Conservation (phyloP, 64 coral and sea anemone genomes). For the Montipora cactus region DNA sequence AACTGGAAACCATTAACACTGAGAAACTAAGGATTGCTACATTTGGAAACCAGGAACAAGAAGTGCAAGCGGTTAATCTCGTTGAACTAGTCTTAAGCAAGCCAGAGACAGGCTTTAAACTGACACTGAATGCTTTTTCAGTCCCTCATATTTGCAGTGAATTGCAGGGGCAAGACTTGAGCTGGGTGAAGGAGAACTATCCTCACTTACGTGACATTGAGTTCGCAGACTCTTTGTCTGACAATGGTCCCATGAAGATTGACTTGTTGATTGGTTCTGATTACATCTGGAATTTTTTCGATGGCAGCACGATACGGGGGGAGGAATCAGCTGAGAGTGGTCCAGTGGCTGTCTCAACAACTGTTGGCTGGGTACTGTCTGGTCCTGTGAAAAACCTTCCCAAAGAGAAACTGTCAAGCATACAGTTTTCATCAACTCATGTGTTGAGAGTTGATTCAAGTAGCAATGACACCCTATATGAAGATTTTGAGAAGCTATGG, state of each 20-base stretch:
- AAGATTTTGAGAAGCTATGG: too few species aligned
- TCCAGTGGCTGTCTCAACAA: conserved; percentile 4
- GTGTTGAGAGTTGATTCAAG: not conserved
- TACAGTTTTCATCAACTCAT: conserved; percentile 18
- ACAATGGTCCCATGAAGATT: not conserved
- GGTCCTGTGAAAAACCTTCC: not conserved
- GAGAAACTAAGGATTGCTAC: conserved; percentile 11
- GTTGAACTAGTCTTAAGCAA: not conserved
- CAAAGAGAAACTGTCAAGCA: conserved; percentile 1
- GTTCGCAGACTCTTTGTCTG: not conserved
- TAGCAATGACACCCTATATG: too few species aligned
- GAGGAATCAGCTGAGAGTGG: not conserved
- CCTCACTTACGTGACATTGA: not conserved
- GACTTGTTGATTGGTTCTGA: conserved; percentile 12
- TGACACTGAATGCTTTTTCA: too few species aligned
- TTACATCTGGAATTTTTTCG: conserved; percentile 15
- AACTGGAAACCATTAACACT: conserved; percentile 6
- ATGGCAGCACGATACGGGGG: not conserved
- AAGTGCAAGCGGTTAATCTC: not conserved
- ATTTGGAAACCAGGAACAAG: not conserved
- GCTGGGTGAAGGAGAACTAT: conserved; percentile 1
- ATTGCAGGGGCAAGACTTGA: not conserved
- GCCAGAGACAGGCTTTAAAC: not conserved
- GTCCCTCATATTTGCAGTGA: too few species aligned
- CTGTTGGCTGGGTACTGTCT: conserved; percentile 20